Conservation (phyloP, 1,140 invertebrate genomes). For the Brachionus manjavacas region DNA sequence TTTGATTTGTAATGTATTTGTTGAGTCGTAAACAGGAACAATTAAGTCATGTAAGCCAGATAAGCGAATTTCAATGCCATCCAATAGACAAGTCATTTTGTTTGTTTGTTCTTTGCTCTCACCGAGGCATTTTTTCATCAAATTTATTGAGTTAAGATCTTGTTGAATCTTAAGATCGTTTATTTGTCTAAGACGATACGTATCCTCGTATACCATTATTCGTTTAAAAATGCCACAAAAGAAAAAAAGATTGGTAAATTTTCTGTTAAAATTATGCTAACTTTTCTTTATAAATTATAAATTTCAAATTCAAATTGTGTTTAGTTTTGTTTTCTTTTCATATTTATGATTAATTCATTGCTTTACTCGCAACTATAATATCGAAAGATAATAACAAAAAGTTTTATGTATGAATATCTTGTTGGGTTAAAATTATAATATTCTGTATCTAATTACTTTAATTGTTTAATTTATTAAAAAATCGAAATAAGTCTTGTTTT, state of each 20-base stretch:
- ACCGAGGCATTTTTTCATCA: neutral
- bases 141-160: neutral
- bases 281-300: conserved; percentile 1
- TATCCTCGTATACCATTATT: conserved; percentile 29
- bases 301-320: neutral
- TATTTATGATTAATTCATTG: conserved; percentile 1
- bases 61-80: conserved; percentile 4
- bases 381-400: conserved; percentile 5
- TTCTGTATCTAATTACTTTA: neutral
- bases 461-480: neutral
- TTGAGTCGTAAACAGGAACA: conserved; percentile 29
- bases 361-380: neutral
- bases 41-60: conserved; percentile 27
- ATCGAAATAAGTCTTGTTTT: neutral
- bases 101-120: conserved; percentile 39
- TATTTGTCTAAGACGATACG: conserved; percentile 21
- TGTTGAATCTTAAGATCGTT: conserved; percentile 30
- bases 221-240: neutral
- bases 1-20: conserved; percentile 35
- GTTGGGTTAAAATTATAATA: conserved; percentile 4
- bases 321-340: neutral
- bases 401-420: neutral
- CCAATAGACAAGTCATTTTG: conserved; percentile 8
- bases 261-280: neutral
- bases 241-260: neutral